Conservation (phyloP, 1,140 invertebrate genomes). For the Eurosta solidaginis region DNA sequence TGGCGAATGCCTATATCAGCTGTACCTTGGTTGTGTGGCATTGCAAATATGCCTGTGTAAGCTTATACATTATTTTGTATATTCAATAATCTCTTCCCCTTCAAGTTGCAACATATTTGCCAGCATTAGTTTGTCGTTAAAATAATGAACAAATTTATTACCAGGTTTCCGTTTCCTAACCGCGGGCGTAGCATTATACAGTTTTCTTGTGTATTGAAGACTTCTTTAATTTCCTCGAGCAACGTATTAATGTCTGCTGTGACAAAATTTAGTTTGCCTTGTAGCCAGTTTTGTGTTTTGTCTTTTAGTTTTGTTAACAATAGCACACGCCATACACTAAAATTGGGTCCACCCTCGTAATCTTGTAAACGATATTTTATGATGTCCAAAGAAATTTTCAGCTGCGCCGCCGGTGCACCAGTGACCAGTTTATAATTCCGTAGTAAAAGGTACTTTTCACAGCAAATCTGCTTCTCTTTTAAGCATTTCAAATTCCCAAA, state of each 20-base stretch:
- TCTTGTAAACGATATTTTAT: conserved; percentile 29
- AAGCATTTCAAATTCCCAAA: too few species aligned
- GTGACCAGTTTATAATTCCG: too few species aligned
- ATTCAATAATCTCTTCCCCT: conserved; percentile 43
- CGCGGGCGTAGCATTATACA: conserved; percentile 30
- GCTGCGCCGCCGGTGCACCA: too few species aligned
- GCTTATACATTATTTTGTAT: conserved; percentile 50
- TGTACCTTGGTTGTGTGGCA: neutral
- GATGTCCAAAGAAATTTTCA: conserved; percentile 16
- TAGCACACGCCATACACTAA: neutral
- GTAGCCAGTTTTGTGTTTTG: too few species aligned
- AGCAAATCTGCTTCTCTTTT: too few species aligned
- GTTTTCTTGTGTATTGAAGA: conserved; percentile 31
- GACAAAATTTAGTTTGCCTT: too few species aligned
- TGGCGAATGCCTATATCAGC: neutral
- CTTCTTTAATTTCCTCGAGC: conserved; percentile 31
- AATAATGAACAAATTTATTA: conserved; percentile 43
- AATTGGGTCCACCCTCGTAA: conserved; percentile 26
- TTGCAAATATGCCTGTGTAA: neutral
- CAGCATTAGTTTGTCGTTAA: conserved; percentile 44
- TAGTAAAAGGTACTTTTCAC: too few species aligned
- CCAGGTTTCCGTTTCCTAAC: conserved; percentile 40
- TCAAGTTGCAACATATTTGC: conserved; percentile 40
- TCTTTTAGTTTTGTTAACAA: too few species aligned
- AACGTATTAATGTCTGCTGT: conserved; percentile 30